These are phyloP conservation scores for Drosophila equinoxialis DNA, from an alignment of 1,140 invertebrate genomes.

Conservation along the genomic window DNA sequence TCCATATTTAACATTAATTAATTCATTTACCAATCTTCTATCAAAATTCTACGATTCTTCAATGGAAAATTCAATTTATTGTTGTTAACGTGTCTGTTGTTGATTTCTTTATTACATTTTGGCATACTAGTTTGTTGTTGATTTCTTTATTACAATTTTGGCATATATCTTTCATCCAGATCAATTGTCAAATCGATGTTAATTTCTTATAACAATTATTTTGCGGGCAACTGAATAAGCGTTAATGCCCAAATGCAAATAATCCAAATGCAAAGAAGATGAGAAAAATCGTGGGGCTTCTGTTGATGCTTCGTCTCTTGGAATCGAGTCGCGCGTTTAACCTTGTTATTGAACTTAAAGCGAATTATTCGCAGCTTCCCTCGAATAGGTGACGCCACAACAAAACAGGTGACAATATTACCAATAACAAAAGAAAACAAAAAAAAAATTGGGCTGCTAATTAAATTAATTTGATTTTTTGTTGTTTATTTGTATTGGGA, in stretches of 20 bases:
- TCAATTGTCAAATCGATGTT: constrained; percentile 52
- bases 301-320: constrained; percentile 11
- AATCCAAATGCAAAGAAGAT: constrained; percentile 17
- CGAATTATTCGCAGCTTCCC: constrained; percentile 46
- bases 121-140: constrained; percentile 24
- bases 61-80: not conserved
- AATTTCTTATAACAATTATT: constrained; percentile 70
- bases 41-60: not conserved
- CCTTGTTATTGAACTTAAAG: constrained; percentile 73
- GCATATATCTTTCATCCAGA: constrained; percentile 23
- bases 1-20: constrained; percentile 8
- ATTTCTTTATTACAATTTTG: constrained; percentile 48
- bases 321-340: constrained; percentile 27
- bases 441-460: constrained; percentile 56
- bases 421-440: constrained; percentile 39
- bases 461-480: constrained; percentile 61
- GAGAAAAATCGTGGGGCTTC: constrained; percentile 28
- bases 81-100: constrained; percentile 15
- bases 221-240: constrained; percentile 24
- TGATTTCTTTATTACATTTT: constrained; percentile 16
- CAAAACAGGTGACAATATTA: constrained; percentile 62
- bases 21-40: not conserved
- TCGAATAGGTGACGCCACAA: constrained; percentile 54
- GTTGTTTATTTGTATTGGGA: constrained; percentile 57
- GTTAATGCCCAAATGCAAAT: constrained; percentile 55